These are phyloP conservation scores for Laterallus jamaicensis DNA, from an alignment of 2,113 vertebrate genomes.

Conservation along the genomic window DNA sequence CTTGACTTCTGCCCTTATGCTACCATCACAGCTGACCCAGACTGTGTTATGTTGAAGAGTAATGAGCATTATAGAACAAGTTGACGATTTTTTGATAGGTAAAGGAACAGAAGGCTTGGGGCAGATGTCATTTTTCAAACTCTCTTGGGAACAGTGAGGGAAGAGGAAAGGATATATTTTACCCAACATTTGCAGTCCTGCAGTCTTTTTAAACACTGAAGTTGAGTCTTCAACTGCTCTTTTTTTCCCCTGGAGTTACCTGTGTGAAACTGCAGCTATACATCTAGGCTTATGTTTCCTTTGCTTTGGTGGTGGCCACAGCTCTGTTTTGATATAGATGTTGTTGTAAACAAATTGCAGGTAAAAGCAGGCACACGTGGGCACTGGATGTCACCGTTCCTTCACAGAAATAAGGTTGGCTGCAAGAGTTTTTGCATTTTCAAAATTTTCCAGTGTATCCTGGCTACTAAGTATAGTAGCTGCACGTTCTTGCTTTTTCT, in stretches of 20 bases:
- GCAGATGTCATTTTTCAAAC: neutral
- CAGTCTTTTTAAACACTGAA: neutral
- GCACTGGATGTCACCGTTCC: conserved; percentile 53
- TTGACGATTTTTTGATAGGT: neutral
- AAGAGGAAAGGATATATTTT: neutral
- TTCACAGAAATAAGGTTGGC: neutral
- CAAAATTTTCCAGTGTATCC: neutral
- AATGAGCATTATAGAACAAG: neutral
- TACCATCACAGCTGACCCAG: neutral
- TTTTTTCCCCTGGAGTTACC: neutral
- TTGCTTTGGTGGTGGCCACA: neutral
- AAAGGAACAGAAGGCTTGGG: neutral
- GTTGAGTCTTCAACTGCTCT: neutral
- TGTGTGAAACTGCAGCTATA: neutral
- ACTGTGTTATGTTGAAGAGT: neutral
- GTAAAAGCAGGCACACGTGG: neutral
- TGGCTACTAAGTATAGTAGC: neutral
- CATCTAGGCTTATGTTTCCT: neutral
- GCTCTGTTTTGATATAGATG: neutral
- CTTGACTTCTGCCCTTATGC: neutral
- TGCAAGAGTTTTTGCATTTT: neutral
- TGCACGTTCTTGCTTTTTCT: neutral
- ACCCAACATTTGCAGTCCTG: neutral
- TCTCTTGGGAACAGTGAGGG: neutral
- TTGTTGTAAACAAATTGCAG: neutral